Conservation (phyloP, 2,888 invertebrate genomes). For the Lepidochrysops patricia region DNA sequence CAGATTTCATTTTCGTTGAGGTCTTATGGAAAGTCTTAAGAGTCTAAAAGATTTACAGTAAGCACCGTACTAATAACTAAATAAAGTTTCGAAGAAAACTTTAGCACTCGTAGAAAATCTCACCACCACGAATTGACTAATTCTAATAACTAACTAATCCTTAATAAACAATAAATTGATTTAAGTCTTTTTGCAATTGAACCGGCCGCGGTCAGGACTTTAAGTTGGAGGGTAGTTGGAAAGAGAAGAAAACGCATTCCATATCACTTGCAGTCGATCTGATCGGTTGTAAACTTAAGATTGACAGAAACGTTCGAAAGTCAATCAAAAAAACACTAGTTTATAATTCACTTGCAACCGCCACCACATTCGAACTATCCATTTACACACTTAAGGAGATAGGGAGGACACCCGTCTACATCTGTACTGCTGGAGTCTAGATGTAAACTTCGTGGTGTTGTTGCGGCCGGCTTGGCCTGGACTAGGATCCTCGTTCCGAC, state of each 20-base stretch:
- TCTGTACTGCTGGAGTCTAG: conserved; percentile 36
- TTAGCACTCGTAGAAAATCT: conserved; percentile 65
- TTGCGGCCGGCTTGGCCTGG: conserved; percentile 71
- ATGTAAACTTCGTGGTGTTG: conserved; percentile 70
- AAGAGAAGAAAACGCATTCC: conserved; percentile 22
- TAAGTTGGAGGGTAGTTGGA: conserved; percentile 23
- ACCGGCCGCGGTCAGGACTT: conserved; percentile 60
- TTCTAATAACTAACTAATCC: conserved; percentile 60
- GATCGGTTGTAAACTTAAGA: conserved; percentile 39
- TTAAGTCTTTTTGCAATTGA: conserved; percentile 61
- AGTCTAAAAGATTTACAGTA: conserved; percentile 52
- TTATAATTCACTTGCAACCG: conserved; percentile 47
- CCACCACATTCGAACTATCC: conserved; percentile 52
- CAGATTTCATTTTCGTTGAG: conserved; percentile 47
- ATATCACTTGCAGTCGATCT: conserved; percentile 24
- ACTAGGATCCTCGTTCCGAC: conserved; percentile 65
- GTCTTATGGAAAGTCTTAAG: conserved; percentile 44
- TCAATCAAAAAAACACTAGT: conserved; percentile 17
- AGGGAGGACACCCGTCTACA: conserved; percentile 28
- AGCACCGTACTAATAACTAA: conserved; percentile 64
- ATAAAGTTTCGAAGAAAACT: conserved; percentile 55
- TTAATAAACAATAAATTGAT: conserved; percentile 50
- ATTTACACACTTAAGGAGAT: conserved; percentile 40
- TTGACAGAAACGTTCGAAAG: conserved; percentile 33
- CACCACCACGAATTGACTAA: conserved; percentile 73